phyloP scores from a whole-genome alignment of 2,113 vertebrate genomes.

The Plotosus lineatus region DNA sequence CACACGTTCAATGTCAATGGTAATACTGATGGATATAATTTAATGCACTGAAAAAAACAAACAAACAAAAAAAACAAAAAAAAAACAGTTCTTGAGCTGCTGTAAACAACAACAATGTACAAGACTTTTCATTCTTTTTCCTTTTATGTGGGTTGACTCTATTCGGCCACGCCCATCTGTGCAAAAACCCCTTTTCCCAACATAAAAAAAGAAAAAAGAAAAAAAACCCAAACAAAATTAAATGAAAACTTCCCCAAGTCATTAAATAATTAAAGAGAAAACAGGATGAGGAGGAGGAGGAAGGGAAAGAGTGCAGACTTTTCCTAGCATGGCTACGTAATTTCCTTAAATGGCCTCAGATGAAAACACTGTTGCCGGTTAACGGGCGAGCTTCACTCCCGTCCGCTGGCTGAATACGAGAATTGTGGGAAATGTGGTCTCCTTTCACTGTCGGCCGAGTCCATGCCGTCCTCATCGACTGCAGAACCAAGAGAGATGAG shows the following conservation, averaged over 20 bases:
- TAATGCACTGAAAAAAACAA: conserved; percentile 23
- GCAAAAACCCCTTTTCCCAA: conserved; percentile 75
- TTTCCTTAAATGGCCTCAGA: conserved; percentile 72
- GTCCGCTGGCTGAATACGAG: conserved; percentile 94
- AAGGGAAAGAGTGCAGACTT: conserved; percentile 69
- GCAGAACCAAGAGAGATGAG: conserved; percentile 45
- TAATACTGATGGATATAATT: conserved; percentile 67
- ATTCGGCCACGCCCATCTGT: conserved; percentile 72
- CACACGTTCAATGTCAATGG: conserved; percentile 60
- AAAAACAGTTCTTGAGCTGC: conserved; percentile 69
- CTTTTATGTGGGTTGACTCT: conserved; percentile 67
- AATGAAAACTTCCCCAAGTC: conserved; percentile 59
- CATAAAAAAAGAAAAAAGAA: neutral
- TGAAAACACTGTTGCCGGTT: conserved; percentile 40
- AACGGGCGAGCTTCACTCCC: conserved; percentile 75
- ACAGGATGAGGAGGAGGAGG: neutral
- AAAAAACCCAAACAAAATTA: conserved; percentile 27
- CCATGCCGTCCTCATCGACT: conserved; percentile 96
- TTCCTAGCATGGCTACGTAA: conserved; percentile 76
- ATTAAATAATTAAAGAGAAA: conserved; percentile 55
- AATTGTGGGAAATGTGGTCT: conserved; percentile 96
- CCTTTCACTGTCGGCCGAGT: conserved; percentile 87
- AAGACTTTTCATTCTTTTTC: conserved; percentile 62
- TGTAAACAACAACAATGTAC: conserved; percentile 69
- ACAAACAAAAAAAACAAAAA: conserved; percentile 32